phyloP scores from a whole-genome alignment of 2,113 vertebrate species.

The Lepus europaeus region DNA sequence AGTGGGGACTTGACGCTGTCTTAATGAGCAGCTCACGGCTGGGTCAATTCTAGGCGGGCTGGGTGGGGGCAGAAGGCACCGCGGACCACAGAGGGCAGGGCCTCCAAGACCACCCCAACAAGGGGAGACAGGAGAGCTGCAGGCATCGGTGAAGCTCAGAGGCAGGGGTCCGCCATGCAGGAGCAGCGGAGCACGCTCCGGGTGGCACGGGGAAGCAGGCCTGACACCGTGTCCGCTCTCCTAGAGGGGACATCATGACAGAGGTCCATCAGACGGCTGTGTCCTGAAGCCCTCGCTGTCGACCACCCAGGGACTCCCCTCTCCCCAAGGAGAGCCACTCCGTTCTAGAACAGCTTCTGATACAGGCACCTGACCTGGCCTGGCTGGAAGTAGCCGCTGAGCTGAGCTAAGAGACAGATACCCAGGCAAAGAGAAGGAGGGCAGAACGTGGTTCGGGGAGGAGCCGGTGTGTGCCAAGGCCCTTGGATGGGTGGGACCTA shows the following conservation, averaged over 20 bases:
- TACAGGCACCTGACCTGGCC: neutral
- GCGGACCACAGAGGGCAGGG: neutral
- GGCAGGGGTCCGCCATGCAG: neutral
- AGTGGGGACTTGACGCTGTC: neutral
- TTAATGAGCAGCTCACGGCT: fast-evolving
- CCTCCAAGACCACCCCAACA: neutral
- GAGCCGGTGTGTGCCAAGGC: neutral
- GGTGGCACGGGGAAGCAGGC: neutral
- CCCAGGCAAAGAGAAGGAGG: neutral
- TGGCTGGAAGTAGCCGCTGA: neutral
- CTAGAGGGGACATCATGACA: neutral
- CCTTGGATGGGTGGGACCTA: neutral
- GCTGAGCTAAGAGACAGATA: neutral
- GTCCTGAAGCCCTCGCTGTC: neutral
- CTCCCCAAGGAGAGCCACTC: neutral
- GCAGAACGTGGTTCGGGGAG: neutral
- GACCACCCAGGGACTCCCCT: neutral
- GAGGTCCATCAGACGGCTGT: neutral
- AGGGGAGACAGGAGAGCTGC: neutral
- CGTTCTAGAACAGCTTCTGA: neutral
- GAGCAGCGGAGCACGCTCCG: neutral
- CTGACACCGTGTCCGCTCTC: neutral
- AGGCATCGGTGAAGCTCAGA: neutral
- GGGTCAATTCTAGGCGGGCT: no score
- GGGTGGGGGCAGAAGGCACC: no score